Evolutionary conservation across 53 echinoderm and acorn worm species (phyloP), one percentile per base, ranked within the genome.

Genomic region (Temnopleurus reevesii): DNA sequence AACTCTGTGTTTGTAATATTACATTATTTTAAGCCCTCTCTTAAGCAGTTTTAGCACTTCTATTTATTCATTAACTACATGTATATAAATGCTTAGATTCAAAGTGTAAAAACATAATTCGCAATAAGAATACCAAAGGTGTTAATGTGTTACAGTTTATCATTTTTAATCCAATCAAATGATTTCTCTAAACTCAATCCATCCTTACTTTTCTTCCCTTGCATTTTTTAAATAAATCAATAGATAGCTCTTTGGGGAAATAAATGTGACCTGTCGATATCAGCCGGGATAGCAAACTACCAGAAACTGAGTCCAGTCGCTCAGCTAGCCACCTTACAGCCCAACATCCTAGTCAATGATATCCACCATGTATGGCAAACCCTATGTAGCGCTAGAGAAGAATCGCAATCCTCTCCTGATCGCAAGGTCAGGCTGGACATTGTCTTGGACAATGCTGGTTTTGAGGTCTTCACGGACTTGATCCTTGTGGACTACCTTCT

Each of bases 191-290:
- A n/a, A n/a, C n/a, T n/a, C n/a, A n/a, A n/a, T n/a, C n/a, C n/a
- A n/a, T n/a, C n/a, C n/a, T n/a, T n/a, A n/a, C n/a, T n/a, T n/a
- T n/a, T n/a, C n/a, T n/a, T n/a, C n/a, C n/a, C n/a, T n/a, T n/a
- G n/a, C n/a, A n/a, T n/a, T n/a, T n/a, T n/a, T n/a, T n/a, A n/a
- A n/a, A n/a, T n/a, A n/a, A 19, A 21, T 66, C 77, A 80, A 17
- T 79, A 97, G 97, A 97, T 95, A 57, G 92, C 95, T 35, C 77
- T 97, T 9, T 97, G 97, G 97, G 97, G 97, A 7, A 97, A 97
- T 81, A 97, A 91, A 59, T 97, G 97, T 81, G 97, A 97, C 45
- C 90, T 97, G 45, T 97, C 97, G 64, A 95, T 97, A 82, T 95
- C 97, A 51, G 97, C 97, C 55, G 97, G 97, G 12, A 59, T 90